Evolutionary conservation across 2,888 invertebrate genomes (phyloP).

Genomic region (Saturnia pavonia): DNA sequence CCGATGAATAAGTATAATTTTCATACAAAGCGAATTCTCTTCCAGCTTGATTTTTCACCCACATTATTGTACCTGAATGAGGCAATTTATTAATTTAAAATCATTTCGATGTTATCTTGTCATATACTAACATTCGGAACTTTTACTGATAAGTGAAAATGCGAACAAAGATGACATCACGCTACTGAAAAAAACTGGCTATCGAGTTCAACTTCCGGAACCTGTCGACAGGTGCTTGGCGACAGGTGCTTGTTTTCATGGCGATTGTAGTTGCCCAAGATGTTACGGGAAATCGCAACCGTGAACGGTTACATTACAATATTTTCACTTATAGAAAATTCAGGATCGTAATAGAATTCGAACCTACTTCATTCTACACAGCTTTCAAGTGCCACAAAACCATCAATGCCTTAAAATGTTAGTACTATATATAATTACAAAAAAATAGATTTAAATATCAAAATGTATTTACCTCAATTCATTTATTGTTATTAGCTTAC

Average conservation of each 20-base stretch:
- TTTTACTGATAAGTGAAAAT: background rate
- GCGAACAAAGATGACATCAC: background rate
- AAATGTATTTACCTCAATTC: background rate
- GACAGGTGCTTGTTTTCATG: too few species aligned
- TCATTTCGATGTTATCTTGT: background rate
- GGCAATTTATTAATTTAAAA: background rate
- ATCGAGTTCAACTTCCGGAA: background rate
- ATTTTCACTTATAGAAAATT: too few species aligned
- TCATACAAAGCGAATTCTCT: constrained; percentile 17
- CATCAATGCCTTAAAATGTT: background rate
- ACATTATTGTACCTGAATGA: background rate
- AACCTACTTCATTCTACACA: background rate
- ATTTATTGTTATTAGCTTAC: background rate
- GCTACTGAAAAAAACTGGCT: background rate
- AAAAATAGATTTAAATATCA: background rate
- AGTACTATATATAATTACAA: background rate
- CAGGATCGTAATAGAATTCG: too few species aligned
- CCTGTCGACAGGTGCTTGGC: too few species aligned
- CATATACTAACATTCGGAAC: background rate
- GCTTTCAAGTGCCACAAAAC: background rate
- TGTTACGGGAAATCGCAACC: too few species aligned
- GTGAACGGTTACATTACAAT: too few species aligned
- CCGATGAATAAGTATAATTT: constrained; percentile 27
- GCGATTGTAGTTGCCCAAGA: too few species aligned
- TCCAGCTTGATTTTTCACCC: constrained; percentile 4